Evolutionary conservation across 64 coral and sea anemone genomes (phyloP).

Genomic region (Hydrozoanthus tunicans): DNA sequence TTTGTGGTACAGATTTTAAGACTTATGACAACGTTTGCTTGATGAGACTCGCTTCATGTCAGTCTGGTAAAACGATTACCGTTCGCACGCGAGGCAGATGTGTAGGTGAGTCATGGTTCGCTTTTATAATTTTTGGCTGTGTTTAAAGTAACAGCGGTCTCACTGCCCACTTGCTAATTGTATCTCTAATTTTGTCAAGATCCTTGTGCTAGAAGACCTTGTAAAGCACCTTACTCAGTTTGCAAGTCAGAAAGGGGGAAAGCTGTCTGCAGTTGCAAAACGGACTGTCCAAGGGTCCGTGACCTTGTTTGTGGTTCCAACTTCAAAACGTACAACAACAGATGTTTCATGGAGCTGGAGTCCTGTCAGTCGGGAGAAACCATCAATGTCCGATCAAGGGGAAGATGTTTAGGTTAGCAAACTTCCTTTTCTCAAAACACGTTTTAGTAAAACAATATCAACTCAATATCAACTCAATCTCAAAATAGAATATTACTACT

Average conservation of each 20-base stretch:
- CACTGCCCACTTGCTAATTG: neutral
- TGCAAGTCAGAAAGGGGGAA: too few relatives aligned
- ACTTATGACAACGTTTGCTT: constrained; percentile 23
- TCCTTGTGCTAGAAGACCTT: too few relatives aligned
- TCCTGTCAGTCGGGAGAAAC: neutral
- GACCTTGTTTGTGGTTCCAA: too few relatives aligned
- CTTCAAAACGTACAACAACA: neutral
- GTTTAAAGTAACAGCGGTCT: neutral
- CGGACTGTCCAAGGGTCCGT: too few relatives aligned
- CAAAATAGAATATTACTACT: too few relatives aligned
- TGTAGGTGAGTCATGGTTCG: neutral
- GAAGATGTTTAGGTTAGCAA: neutral
- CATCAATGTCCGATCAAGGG: neutral
- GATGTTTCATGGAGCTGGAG: neutral
- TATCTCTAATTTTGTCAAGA: neutral
- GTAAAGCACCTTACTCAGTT: too few relatives aligned
- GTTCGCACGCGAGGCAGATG: neutral
- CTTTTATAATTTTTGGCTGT: neutral
- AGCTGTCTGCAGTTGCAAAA: too few relatives aligned
- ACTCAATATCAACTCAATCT: too few relatives aligned
- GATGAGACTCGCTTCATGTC: neutral
- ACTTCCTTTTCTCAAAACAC: too few relatives aligned
- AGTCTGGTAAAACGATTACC: neutral
- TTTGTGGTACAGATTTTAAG: neutral
- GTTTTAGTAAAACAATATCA: too few relatives aligned